phyloP scores from a whole-genome alignment of 2,888 invertebrate species.

The Sphecodes monilicornis region DNA sequence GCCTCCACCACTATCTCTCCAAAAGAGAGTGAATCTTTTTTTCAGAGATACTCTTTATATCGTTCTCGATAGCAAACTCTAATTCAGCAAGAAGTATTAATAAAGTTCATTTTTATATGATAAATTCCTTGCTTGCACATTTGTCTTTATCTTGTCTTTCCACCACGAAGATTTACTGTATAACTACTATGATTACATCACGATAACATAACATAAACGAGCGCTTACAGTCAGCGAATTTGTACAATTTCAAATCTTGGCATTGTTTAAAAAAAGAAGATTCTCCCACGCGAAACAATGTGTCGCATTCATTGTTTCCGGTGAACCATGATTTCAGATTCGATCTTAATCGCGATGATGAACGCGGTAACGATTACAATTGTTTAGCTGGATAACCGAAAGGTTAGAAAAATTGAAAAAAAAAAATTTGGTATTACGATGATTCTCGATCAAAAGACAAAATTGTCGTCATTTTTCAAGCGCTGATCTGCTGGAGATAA shows the following conservation, averaged over 20 bases:
- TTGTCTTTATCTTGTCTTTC: background rate
- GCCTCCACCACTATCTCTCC: too few relatives aligned
- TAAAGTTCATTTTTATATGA: background rate
- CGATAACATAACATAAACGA: background rate
- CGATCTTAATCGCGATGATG: background rate
- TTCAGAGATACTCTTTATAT: background rate
- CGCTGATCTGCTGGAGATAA: background rate
- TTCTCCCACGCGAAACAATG: background rate
- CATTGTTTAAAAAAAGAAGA: background rate
- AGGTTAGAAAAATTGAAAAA: background rate
- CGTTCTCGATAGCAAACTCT: background rate
- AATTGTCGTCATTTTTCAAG: background rate
- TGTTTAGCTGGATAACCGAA: background rate
- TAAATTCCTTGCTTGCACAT: background rate
- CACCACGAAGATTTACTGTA: background rate
- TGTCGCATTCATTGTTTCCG: background rate
- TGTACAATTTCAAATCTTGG: background rate
- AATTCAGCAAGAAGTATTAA: background rate
- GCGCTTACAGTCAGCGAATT: background rate
- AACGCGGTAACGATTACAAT: slow-evolving; percentile 8
- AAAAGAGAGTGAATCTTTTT: background rate
- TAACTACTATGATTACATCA: background rate
- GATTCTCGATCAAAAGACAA: background rate
- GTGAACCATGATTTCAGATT: background rate
- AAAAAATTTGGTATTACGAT: background rate